phyloP scores from a whole-genome alignment of 2,797 vertebrate genomes.

The Gallinago solitaria region DNA sequence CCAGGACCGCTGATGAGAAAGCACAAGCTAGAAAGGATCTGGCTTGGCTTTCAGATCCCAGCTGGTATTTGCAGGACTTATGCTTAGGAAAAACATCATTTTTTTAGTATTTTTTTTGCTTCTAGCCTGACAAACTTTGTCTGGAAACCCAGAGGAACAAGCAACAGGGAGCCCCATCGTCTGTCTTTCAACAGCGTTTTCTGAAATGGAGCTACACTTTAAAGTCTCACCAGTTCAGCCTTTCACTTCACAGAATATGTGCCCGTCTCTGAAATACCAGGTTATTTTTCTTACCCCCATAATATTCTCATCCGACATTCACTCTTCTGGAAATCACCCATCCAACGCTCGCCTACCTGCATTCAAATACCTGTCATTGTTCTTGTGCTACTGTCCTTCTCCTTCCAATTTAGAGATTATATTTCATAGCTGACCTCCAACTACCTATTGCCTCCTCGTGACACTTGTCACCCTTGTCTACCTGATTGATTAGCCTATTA shows the following conservation, averaged over 20 bases:
- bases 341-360: background rate
- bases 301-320: background rate
- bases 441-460: slow-evolving; percentile 8
- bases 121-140: background rate
- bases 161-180: background rate
- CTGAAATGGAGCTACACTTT: slow-evolving; percentile 5
- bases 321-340: background rate
- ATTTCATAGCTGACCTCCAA: slow-evolving; percentile 57
- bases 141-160: background rate
- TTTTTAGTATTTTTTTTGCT: background rate
- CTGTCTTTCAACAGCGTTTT: slow-evolving; percentile 10
- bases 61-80: background rate
- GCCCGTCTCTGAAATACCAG: background rate
- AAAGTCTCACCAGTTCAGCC: background rate
- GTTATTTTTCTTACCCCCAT: slow-evolving; percentile 9
- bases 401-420: slow-evolving; percentile 17
- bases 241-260: background rate
- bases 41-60: slow-evolving; percentile 3
- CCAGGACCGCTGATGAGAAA: background rate
- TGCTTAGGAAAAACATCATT: background rate
- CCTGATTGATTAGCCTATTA: slow-evolving; percentile 62
- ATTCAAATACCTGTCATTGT: slow-evolving; percentile 1
- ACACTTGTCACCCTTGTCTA: slow-evolving; percentile 43
- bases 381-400: background rate
- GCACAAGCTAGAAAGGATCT: background rate